These are phyloP conservation scores for Tetramorium bicarinatum DNA, from an alignment of 2,888 invertebrate species.

Conservation along the genomic window DNA sequence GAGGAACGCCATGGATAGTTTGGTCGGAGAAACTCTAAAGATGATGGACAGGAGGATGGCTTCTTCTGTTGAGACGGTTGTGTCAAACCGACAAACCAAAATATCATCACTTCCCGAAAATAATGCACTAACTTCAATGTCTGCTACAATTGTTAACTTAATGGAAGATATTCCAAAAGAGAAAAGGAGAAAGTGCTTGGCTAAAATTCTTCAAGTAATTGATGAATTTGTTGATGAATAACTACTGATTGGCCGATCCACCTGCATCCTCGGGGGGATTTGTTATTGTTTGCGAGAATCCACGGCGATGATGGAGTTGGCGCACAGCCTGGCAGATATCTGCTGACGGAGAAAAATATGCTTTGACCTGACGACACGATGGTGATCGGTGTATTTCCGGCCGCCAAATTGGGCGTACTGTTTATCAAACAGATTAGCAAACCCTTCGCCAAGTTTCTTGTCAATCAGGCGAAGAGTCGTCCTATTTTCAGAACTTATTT, in stretches of 20 bases:
- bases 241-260: neutral
- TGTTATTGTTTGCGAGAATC: neutral
- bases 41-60: no score
- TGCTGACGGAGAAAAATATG: neutral
- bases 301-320: neutral
- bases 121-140: no score
- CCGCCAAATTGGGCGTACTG: conserved; percentile 93
- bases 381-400: conserved; percentile 96
- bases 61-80: no score
- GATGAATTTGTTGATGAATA: no score
- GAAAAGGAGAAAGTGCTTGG: no score
- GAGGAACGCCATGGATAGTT: no score
- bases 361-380: conserved; percentile 87
- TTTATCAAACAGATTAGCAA: conserved; percentile 95
- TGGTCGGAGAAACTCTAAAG: no score
- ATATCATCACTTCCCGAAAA: no score
- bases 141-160: no score
- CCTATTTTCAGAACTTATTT: conserved; percentile 96
- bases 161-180: no score
- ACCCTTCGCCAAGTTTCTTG: conserved; percentile 95
- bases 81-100: no score
- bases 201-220: no score
- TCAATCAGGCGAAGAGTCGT: conserved; percentile 93
- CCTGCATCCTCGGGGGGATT: neutral
- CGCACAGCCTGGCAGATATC: neutral